These are phyloP conservation scores for Lanistes nyassanus DNA, from an alignment of 1,140 invertebrate species.

Conservation along the genomic window DNA sequence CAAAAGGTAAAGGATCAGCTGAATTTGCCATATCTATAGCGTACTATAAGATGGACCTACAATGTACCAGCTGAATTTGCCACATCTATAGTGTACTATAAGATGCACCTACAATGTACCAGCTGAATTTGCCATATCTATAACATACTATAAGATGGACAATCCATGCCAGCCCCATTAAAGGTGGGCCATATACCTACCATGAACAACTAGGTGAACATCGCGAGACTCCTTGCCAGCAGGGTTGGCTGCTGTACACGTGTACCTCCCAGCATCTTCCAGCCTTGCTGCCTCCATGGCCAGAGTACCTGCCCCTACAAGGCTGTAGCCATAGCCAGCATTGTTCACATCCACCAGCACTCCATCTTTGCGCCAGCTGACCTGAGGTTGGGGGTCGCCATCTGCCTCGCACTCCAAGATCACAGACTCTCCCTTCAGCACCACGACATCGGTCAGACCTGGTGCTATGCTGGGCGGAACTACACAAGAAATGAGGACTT, in stretches of 20 bases:
- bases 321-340: constrained; percentile 30
- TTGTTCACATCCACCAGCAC: constrained; percentile 48
- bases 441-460: constrained; percentile 87
- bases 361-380: constrained; percentile 62
- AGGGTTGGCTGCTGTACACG: constrained; percentile 68
- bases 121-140: too few species aligned
- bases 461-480: constrained; percentile 90
- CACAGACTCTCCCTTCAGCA: constrained; percentile 78
- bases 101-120: too few species aligned
- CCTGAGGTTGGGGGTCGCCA: constrained; percentile 68
- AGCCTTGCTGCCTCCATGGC: constrained; percentile 40
- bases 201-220: constrained; percentile 63
- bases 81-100: too few species aligned
- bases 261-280: constrained; percentile 64
- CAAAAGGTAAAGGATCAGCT: too few species aligned
- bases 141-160: too few species aligned
- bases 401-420: constrained; percentile 65
- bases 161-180: neutral
- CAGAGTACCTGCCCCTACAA: constrained; percentile 43
- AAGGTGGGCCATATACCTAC: constrained; percentile 40
- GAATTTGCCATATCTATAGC: too few species aligned
- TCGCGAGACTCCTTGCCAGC: constrained; percentile 63
- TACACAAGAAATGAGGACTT: constrained; percentile 47
- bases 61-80: too few species aligned
- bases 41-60: too few species aligned